Evolutionary conservation across 2,888 invertebrate genomes (phyloP).

Genomic region (Mesorhabditis sp.): DNA sequence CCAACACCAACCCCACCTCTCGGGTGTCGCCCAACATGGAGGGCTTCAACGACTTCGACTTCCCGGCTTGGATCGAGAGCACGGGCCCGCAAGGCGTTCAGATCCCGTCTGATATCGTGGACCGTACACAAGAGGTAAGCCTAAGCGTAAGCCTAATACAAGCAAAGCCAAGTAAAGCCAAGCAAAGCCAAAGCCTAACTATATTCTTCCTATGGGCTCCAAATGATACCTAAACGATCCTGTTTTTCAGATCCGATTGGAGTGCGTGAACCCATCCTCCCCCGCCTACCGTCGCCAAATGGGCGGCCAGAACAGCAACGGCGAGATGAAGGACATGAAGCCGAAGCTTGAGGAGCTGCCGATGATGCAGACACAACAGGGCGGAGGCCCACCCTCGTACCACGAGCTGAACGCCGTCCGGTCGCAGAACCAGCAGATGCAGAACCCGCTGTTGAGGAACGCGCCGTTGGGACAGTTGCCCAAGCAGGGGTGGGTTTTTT

Average conservation of each 20-base stretch:
- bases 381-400: conserved; percentile 41
- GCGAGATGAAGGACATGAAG: conserved; percentile 13
- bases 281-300: background rate
- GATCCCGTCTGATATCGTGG: conserved; percentile 40
- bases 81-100: conserved; percentile 16
- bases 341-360: conserved; percentile 13
- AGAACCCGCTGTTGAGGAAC: conserved; percentile 49
- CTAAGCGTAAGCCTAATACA: background rate
- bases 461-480: conserved; percentile 16
- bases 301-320: conserved; percentile 4
- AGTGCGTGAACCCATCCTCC: conserved; percentile 11
- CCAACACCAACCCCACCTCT: conserved; percentile 8
- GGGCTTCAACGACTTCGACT: conserved; percentile 50
- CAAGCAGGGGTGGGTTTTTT: conserved; percentile 12
- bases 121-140: conserved; percentile 37
- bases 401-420: conserved; percentile 49
- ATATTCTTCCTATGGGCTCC: no score
- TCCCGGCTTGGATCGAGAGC: conserved; percentile 47
- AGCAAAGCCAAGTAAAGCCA: no score
- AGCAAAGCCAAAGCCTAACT: no score
- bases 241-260: conserved; percentile 10
- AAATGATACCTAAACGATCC: no score
- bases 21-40: conserved; percentile 36
- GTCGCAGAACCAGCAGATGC: conserved; percentile 29
- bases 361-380: conserved; percentile 25